Percentiles rank a stretch among this genome's conserved stretches.
phyloP scores from a whole-genome alignment of 92 coral and sea anemone species.

The Micromussa lordhowensis region DNA sequence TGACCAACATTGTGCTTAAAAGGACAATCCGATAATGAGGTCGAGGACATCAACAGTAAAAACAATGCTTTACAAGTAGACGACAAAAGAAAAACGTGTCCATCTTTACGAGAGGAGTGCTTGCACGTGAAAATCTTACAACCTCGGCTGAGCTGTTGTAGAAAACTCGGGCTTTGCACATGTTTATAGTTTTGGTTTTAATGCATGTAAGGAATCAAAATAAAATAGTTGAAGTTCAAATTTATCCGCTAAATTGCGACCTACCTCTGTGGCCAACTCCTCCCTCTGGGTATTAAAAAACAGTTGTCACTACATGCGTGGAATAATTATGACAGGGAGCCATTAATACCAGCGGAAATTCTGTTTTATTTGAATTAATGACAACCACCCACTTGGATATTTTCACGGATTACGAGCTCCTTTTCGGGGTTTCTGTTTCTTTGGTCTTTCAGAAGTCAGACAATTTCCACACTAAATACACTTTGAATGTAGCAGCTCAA shows the following conservation, averaged over 20 bases:
- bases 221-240: too few species aligned
- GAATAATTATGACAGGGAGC: background rate
- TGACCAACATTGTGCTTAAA: background rate
- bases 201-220: too few species aligned
- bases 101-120: background rate
- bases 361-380: background rate
- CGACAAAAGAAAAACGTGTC: background rate
- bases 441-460: background rate
- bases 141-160: too few species aligned
- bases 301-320: background rate
- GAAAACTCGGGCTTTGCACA: too few species aligned
- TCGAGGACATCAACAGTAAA: background rate
- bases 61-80: background rate
- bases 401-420: background rate
- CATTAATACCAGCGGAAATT: background rate
- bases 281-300: too few species aligned
- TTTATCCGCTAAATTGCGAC: too few species aligned
- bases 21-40: background rate
- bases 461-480: background rate
- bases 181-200: too few species aligned
- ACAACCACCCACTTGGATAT: background rate
- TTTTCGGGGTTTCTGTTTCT: background rate
- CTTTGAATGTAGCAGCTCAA: background rate
- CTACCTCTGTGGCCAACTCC: too few species aligned
- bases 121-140: background rate